These are phyloP conservation scores for Sebastes matsubarae DNA, from an alignment of 2,797 vertebrate species.

Conservation along the genomic window DNA sequence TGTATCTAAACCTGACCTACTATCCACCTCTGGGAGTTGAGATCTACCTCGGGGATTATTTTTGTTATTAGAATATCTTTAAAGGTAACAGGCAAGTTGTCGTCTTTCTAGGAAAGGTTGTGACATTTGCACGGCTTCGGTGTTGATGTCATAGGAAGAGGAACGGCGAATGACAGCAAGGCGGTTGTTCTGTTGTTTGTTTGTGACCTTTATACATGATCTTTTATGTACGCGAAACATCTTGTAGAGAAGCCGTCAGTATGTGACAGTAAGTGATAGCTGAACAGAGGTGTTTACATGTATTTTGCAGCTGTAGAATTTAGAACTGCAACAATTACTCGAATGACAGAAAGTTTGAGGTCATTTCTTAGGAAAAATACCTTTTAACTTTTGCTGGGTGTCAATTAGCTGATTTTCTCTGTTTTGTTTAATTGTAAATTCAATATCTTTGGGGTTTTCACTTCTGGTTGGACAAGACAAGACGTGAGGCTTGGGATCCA, in stretches of 20 bases:
- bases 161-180: not conserved
- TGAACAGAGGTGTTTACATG: not conserved
- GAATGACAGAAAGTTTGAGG: not conserved
- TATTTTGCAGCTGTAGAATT: not conserved
- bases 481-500: not conserved
- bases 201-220: constrained; percentile 21
- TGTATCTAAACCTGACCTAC: constrained; percentile 57
- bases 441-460: not conserved
- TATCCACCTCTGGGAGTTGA: constrained; percentile 37
- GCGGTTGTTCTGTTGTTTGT: not conserved
- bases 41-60: constrained; percentile 5
- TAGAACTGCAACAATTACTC: not conserved
- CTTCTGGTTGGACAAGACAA: not conserved
- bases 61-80: constrained; percentile 6
- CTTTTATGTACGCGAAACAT: not conserved
- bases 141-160: not conserved
- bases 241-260: not conserved
- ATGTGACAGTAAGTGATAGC: constrained; percentile 3
- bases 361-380: not conserved
- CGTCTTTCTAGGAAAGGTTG: not conserved
- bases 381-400: not conserved
- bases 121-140: constrained; percentile 7
- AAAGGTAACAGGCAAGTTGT: not conserved
- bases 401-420: not conserved
- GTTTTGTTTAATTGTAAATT: not conserved